Percentiles rank a stretch among this genome's conserved stretches.
These are phyloP conservation scores for Ladona fulva DNA, from an alignment of 1,140 invertebrate genomes.

Conservation along the genomic window DNA sequence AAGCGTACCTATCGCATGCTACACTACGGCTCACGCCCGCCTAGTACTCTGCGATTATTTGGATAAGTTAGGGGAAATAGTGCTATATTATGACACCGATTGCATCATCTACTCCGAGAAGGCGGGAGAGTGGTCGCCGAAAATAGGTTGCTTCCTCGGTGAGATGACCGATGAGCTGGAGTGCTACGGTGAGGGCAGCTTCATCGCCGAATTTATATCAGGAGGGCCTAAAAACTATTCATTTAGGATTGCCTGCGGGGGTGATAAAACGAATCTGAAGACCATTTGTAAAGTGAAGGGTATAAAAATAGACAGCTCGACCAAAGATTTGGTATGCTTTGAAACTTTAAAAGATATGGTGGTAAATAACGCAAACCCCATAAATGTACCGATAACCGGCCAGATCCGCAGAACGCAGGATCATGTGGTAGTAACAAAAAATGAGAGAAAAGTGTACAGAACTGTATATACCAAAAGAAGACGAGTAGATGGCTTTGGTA, in stretches of 20 bases:
- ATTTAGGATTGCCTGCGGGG: slow-evolving; percentile 18
- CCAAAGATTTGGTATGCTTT: not conserved
- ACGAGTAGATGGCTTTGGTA: no score
- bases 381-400: not conserved
- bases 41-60: slow-evolving; percentile 34
- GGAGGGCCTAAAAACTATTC: slow-evolving; percentile 31
- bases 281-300: slow-evolving; percentile 25
- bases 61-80: slow-evolving; percentile 28
- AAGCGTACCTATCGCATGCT: slow-evolving; percentile 33
- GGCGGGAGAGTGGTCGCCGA: slow-evolving; percentile 20
- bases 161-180: slow-evolving; percentile 30
- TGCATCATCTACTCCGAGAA: slow-evolving; percentile 27
- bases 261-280: not conserved
- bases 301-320: slow-evolving; percentile 23
- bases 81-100: slow-evolving; percentile 38
- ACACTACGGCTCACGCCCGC: slow-evolving; percentile 34
- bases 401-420: not conserved
- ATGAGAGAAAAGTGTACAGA: no score
- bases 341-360: not conserved
- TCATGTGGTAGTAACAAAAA: no score
- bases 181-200: slow-evolving; percentile 27
- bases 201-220: slow-evolving; percentile 28
- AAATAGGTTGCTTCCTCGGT: slow-evolving; percentile 28
- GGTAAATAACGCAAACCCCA: not conserved
- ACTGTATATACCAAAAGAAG: no score